phyloP scores from a whole-genome alignment of 2,113 vertebrate genomes.

The Meriones unguiculatus region DNA sequence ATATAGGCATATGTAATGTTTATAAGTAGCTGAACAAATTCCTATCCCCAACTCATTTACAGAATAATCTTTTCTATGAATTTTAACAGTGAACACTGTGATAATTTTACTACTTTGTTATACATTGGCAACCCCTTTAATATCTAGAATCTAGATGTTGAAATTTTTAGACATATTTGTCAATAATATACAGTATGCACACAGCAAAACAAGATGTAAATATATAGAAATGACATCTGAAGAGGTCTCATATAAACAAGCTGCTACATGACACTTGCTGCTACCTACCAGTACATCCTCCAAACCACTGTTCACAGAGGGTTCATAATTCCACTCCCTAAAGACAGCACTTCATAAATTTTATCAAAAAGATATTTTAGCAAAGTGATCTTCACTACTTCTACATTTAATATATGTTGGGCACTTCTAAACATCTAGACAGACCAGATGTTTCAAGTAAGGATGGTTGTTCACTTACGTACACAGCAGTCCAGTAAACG shows the following conservation, averaged over 20 bases:
- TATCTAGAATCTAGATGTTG: constrained; percentile 36
- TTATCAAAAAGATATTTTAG: not conserved
- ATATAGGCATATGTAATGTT: not conserved
- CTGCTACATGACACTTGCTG: not conserved
- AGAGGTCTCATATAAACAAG: constrained; percentile 6
- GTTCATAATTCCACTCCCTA: not conserved
- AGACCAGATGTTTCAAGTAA: constrained; percentile 70
- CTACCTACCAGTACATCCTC: constrained; percentile 33
- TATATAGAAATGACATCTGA: constrained; percentile 28
- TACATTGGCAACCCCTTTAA: constrained; percentile 26
- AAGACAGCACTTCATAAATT: not conserved
- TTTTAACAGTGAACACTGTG: constrained; percentile 43
- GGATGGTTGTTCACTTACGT: constrained; percentile 15
- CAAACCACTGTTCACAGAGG: not conserved
- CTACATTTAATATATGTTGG: constrained; percentile 19
- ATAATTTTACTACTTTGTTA: constrained; percentile 61
- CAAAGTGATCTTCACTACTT: not conserved
- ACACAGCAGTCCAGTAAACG: constrained; percentile 15
- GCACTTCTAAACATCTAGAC: constrained; percentile 36
- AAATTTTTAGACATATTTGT: constrained; percentile 31
- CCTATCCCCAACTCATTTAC: not conserved
- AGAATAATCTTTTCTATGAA: constrained; percentile 38
- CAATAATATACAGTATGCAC: constrained; percentile 24
- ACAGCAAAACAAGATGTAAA: constrained; percentile 46
- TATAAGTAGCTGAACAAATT: constrained; percentile 36